Percentiles rank a stretch among this genome's conserved stretches.
Evolutionary conservation across 2,888 invertebrate genomes (phyloP).

Genomic region (Tryphoninae sp.): DNA sequence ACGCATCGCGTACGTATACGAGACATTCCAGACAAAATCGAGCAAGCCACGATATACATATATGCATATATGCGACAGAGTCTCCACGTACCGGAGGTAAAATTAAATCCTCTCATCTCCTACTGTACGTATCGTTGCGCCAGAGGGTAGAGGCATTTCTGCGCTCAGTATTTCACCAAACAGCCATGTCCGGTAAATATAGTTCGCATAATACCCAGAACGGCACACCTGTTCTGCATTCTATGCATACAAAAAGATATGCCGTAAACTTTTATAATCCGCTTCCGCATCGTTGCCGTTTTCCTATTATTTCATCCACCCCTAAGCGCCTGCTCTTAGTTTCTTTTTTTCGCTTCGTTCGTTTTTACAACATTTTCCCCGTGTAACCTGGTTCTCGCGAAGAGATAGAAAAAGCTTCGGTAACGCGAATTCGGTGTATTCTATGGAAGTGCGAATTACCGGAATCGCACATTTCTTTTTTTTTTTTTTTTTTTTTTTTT

Average conservation of each 20-base stretch:
- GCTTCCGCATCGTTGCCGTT: background rate
- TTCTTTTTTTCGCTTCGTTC: slow-evolving; percentile 13
- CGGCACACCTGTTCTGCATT: background rate
- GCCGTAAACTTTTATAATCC: slow-evolving; percentile 47
- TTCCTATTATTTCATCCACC: background rate
- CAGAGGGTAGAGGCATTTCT: background rate
- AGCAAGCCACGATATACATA: too few species aligned
- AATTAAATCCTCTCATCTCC: background rate
- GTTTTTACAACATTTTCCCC: slow-evolving; percentile 31
- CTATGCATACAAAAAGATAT: slow-evolving; percentile 9
- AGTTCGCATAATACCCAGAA: slow-evolving; percentile 17
- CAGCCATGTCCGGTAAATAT: slow-evolving; percentile 27
- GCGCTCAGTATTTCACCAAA: slow-evolving; percentile 29
- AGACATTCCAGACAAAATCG: too few species aligned
- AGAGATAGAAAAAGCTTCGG: slow-evolving; percentile 28
- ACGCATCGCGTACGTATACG: too few species aligned
- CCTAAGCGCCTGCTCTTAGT: background rate
- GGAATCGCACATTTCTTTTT: background rate
- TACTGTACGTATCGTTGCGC: background rate
- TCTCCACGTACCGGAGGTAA: background rate
- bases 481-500: background rate
- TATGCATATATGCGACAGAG: background rate
- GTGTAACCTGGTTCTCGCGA: slow-evolving; percentile 6
- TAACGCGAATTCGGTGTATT: background rate
- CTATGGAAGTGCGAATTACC: too few species aligned